Conservation (phyloP, 53 echinoderm and acorn worm genomes). For the Paracentrotus lividus region DNA sequence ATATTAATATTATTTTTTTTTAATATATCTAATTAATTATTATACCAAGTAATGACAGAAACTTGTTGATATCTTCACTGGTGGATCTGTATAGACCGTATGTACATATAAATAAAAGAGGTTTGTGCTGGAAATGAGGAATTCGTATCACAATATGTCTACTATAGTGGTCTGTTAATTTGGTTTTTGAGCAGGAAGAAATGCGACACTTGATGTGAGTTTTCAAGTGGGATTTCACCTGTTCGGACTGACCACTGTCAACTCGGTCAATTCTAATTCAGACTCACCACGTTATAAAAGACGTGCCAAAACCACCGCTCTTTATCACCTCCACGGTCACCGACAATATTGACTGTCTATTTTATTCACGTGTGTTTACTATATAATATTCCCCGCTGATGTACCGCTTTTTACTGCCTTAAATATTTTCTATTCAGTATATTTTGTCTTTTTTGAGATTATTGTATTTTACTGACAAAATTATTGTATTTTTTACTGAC, state of each 20-base stretch:
- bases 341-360: background rate
- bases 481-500: no score
- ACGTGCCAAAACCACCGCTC: background rate
- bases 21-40: no score
- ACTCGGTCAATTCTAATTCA: constrained; percentile 3
- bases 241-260: constrained; percentile 11
- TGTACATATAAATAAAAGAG: background rate
- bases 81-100: background rate
- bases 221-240: constrained; percentile 4
- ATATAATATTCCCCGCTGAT: background rate
- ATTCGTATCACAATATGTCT: background rate
- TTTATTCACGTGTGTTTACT: background rate
- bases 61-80: background rate
- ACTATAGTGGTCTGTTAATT: background rate
- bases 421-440: no score
- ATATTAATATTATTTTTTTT: no score
- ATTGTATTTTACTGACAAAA: no score
- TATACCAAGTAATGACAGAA: background rate
- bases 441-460: no score
- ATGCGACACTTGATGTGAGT: background rate
- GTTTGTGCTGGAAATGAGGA: background rate
- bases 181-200: background rate
- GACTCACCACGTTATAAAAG: background rate
- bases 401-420: no score
- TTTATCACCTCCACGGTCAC: background rate